phyloP scores from a whole-genome alignment of 2,888 invertebrate species.

The Brachyptera putata region DNA sequence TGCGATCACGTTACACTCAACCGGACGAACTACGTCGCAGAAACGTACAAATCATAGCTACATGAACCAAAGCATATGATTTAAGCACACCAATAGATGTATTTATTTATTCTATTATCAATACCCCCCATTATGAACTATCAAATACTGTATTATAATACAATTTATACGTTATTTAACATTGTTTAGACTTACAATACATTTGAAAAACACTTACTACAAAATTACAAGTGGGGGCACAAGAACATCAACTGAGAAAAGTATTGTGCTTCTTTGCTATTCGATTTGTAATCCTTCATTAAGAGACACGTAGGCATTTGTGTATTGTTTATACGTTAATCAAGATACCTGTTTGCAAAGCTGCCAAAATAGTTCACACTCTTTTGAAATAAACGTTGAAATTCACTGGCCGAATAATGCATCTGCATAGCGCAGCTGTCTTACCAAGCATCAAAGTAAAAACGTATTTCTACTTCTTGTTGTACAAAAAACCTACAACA shows the following conservation, averaged over 20 bases:
- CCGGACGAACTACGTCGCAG: too few species aligned
- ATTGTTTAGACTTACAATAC: background rate
- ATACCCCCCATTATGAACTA: background rate
- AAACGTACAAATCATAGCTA: background rate
- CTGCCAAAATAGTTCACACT: too few species aligned
- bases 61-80: background rate
- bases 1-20: too few species aligned
- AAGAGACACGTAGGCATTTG: too few species aligned
- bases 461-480: background rate
- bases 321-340: too few species aligned
- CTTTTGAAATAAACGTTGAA: too few species aligned
- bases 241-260: background rate
- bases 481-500: conserved; percentile 6
- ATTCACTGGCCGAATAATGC: too few species aligned
- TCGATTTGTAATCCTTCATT: too few species aligned
- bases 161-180: background rate
- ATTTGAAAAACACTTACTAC: conserved; percentile 4
- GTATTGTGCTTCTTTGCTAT: conserved; percentile 1
- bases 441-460: background rate
- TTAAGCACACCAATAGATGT: background rate
- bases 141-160: background rate
- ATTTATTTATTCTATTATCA: background rate
- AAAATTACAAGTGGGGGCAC: background rate
- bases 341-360: too few species aligned
- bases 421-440: too few species aligned